A percentile compares a stretch with the other conserved stretches of the same genome.
These are phyloP conservation scores for Myrmecophaga tridactyla DNA, from an alignment of 2,113 vertebrate genomes.

Conservation along the genomic window DNA sequence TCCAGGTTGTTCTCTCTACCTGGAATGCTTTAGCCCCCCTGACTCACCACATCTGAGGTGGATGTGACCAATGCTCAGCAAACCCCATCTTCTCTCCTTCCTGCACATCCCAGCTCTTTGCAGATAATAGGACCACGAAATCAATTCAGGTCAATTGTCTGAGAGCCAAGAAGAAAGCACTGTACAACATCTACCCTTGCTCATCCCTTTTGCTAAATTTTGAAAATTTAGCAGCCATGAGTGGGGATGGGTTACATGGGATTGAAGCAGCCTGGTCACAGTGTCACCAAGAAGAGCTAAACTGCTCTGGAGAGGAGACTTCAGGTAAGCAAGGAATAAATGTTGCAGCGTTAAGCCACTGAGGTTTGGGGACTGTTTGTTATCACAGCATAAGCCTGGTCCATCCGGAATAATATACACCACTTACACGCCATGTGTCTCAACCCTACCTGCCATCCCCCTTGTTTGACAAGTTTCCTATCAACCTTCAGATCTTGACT, in stretches of 20 bases:
- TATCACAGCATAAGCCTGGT: background rate
- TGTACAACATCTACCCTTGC: background rate
- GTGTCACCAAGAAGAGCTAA: background rate
- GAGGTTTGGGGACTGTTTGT: background rate
- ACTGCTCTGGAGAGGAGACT: background rate
- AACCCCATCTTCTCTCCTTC: background rate
- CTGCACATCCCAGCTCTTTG: background rate
- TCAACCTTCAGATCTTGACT: background rate
- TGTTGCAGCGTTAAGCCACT: background rate
- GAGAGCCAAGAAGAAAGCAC: background rate
- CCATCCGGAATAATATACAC: background rate
- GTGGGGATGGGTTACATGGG: background rate
- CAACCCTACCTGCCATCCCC: background rate
- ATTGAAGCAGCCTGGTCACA: background rate
- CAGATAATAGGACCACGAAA: background rate
- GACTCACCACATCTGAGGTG: background rate
- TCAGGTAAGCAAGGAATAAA: background rate
- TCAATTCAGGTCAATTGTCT: background rate
- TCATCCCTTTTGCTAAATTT: background rate
- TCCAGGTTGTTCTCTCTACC: background rate
- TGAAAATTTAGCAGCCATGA: background rate
- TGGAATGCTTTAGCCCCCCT: background rate
- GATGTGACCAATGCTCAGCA: background rate
- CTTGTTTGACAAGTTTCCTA: background rate
- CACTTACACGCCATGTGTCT: background rate